Conservation (phyloP, 2,113 vertebrate genomes). For the Psilopogon haemacephalus region DNA sequence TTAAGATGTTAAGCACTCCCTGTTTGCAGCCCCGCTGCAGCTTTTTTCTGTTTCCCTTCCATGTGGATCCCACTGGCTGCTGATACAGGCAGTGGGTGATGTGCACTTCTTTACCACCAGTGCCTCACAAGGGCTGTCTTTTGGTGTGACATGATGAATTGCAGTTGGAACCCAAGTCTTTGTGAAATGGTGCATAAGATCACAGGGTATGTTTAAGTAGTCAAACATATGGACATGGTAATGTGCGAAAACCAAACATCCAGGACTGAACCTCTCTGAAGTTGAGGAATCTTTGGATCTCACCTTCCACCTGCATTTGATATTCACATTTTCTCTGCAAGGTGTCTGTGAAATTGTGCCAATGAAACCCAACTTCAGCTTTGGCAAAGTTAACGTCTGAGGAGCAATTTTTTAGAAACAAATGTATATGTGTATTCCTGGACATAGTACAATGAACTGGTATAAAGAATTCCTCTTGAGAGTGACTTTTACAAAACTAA, state of each 20-base stretch:
- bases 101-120: accelerated
- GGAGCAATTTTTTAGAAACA: not conserved
- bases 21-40: not conserved
- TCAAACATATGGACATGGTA: not conserved
- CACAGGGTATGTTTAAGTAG: accelerated
- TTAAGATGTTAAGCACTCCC: not conserved
- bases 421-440: not conserved
- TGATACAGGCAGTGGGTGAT: not conserved
- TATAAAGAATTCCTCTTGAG: not conserved
- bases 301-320: accelerated
- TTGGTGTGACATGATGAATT: not conserved
- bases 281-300: not conserved
- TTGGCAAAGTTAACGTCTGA: not conserved
- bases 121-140: not conserved
- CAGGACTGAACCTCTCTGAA: not conserved
- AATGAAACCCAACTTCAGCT: not conserved
- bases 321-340: accelerated
- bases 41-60: not conserved
- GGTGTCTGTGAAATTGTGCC: not conserved
- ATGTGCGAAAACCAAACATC: not conserved
- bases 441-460: not conserved
- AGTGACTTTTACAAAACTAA: not conserved
- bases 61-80: not conserved
- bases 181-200: not conserved
- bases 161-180: not conserved